Evolutionary conservation across 1,140 invertebrate species (phyloP).

Genomic region (Trichoplusia ni): DNA sequence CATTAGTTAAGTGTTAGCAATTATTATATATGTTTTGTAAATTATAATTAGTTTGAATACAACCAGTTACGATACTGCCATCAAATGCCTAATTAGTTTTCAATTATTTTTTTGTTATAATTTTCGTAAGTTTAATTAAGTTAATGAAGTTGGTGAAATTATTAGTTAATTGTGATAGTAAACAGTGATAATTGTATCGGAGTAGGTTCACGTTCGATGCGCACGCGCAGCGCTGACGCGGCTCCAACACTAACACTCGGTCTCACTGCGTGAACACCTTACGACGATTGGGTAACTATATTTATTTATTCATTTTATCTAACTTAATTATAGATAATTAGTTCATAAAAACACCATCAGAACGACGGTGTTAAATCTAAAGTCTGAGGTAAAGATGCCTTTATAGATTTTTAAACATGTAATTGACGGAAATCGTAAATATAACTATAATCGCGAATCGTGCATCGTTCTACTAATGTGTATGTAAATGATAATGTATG

Average conservation of each 20-base stretch:
- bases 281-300: slow-evolving; percentile 64
- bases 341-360: slow-evolving; percentile 72
- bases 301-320: slow-evolving; percentile 76
- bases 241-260: slow-evolving; percentile 32
- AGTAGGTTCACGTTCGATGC: slow-evolving; percentile 27
- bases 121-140: slow-evolving; percentile 61
- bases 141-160: slow-evolving; percentile 70
- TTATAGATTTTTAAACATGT: slow-evolving; percentile 80
- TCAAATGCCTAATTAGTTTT: slow-evolving; percentile 79
- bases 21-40: slow-evolving; percentile 70
- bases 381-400: slow-evolving; percentile 82
- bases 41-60: slow-evolving; percentile 74
- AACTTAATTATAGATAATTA: slow-evolving; percentile 76
- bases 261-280: slow-evolving; percentile 39
- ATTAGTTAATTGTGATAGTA: slow-evolving; percentile 77
- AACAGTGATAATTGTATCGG: slow-evolving; percentile 67
- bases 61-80: slow-evolving; percentile 80
- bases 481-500: slow-evolving; percentile 70
- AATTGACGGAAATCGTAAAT: slow-evolving; percentile 70
- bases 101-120: slow-evolving; percentile 65
- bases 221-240: background rate
- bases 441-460: slow-evolving; percentile 68
- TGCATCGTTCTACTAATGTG: slow-evolving; percentile 76
- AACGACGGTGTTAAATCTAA: slow-evolving; percentile 78
- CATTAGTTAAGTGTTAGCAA: slow-evolving; percentile 77